A percentile compares a stretch with the other conserved stretches of the same genome.
phyloP scores from a whole-genome alignment of 2,113 vertebrate species.

The Entomyzon cyanotis region DNA sequence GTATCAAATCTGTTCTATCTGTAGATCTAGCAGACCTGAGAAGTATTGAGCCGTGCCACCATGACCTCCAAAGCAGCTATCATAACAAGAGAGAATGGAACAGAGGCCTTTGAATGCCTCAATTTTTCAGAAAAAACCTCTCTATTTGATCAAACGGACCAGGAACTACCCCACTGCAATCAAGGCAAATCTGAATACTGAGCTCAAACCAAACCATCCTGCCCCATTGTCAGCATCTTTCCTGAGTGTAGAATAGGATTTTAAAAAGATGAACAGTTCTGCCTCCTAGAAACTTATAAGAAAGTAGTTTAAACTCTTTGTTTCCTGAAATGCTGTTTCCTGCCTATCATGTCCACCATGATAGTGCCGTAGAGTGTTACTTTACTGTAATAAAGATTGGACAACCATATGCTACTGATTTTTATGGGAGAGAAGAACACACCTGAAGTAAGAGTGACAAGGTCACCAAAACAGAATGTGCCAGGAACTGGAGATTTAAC shows the following conservation, averaged over 20 bases:
- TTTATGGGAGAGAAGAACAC: background rate
- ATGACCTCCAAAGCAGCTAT: background rate
- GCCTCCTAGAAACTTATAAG: background rate
- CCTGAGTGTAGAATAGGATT: background rate
- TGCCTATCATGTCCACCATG: background rate
- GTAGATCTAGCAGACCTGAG: background rate
- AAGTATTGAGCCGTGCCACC: background rate
- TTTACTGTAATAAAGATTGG: background rate
- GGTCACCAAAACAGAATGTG: background rate
- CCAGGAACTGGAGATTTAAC: background rate
- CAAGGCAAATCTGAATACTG: background rate
- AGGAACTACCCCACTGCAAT: background rate
- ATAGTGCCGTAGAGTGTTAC: background rate
- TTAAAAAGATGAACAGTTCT: background rate
- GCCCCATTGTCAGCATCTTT: background rate
- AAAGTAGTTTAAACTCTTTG: background rate
- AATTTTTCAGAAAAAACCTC: background rate
- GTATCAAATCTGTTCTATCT: background rate
- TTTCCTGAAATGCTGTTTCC: background rate
- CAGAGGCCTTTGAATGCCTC: background rate
- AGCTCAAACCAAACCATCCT: background rate
- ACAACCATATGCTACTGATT: background rate
- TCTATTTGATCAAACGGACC: background rate
- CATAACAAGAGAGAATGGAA: background rate
- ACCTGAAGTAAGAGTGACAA: background rate